Evolutionary conservation across 2,113 vertebrate species (phyloP), one percentile per base, ranked within the genome.

Genomic region (Panthera uncia): DNA sequence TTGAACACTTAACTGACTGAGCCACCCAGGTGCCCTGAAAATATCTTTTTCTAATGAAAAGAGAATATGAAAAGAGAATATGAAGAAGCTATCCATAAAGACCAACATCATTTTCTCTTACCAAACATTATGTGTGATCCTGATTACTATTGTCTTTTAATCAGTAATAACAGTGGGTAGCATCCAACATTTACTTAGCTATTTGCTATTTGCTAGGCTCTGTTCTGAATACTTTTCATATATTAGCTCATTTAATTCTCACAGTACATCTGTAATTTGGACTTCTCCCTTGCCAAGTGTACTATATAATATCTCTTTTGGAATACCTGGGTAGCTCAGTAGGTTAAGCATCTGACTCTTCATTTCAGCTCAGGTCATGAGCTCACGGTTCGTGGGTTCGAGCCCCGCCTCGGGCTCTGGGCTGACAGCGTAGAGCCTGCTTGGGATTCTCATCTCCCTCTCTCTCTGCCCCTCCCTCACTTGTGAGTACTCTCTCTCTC

Each of bases 241-340:
- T 76, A 52, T 76, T 94, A 92, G 83, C 38, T 89, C 65, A 89
- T 83, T 88, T 89, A 78, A 69, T 71, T 92, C 33, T 89, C 31
- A 25, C 2, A n/a, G 15, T 57, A 38, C 48, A 74, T 65, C 65
- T 57, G 2, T 57, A 81, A 29, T 38, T 74, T 50, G 25, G 12
- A 73, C 36, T 74, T 68, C 73, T 85, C 38, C 15, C 50, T 76
- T 93, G 79, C 23, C 33, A 4, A 57, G 68, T 78, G 41, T 36
- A 38, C 65, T 63, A 9, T 33, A 55, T n/a, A 63, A 48, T 41
- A 36, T 76, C 66, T 89, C n/a, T 63, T 29, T 45, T 9, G 57
- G 57, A 21, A 21, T 21, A 7, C 57, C 57, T 61, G 57, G 55
- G 21, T 61, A 21, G 57, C 57, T 61, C 57, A 61, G 57, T 61